Evolutionary conservation across 2,888 invertebrate species (phyloP).

Genomic region (Ecliptopera silaceata): DNA sequence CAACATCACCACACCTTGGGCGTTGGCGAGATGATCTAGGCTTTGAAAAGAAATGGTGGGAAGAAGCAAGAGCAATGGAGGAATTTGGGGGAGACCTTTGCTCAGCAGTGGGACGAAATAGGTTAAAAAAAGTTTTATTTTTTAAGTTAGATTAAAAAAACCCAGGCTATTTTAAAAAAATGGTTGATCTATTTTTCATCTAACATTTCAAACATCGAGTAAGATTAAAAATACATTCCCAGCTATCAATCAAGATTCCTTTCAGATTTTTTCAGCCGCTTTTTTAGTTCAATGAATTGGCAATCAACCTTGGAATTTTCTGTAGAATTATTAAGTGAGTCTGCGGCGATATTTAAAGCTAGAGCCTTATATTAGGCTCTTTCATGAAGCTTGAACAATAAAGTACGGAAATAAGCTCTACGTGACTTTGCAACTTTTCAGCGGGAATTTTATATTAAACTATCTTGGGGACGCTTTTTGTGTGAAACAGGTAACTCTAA

Average conservation of each 20-base stretch:
- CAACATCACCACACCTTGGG: too few relatives aligned
- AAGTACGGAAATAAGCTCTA: conserved; percentile 40
- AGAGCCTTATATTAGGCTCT: conserved; percentile 46
- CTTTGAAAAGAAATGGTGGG: too few relatives aligned
- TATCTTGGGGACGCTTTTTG: conserved; percentile 18
- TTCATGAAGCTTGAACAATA: conserved; percentile 48
- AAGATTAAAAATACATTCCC: too few relatives aligned
- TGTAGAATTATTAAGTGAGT: conserved; percentile 2
- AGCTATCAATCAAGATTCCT: background rate
- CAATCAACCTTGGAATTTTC: conserved; percentile 16
- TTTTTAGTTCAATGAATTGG: conserved; percentile 9
- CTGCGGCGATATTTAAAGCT: background rate
- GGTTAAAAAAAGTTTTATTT: too few relatives aligned
- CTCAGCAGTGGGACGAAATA: too few relatives aligned
- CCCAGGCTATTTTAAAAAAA: too few relatives aligned
- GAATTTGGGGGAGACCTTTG: too few relatives aligned
- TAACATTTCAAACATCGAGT: too few relatives aligned
- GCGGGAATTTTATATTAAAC: conserved; percentile 45
- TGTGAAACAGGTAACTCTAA: background rate
- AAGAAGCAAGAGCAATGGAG: too few relatives aligned
- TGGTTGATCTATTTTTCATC: too few relatives aligned
- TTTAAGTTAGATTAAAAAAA: too few relatives aligned
- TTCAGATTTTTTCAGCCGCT: background rate
- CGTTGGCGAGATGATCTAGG: too few relatives aligned
- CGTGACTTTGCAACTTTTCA: conserved; percentile 53